Conservation (phyloP, 2,113 vertebrate species). For the Ceratotherium simum region DNA sequence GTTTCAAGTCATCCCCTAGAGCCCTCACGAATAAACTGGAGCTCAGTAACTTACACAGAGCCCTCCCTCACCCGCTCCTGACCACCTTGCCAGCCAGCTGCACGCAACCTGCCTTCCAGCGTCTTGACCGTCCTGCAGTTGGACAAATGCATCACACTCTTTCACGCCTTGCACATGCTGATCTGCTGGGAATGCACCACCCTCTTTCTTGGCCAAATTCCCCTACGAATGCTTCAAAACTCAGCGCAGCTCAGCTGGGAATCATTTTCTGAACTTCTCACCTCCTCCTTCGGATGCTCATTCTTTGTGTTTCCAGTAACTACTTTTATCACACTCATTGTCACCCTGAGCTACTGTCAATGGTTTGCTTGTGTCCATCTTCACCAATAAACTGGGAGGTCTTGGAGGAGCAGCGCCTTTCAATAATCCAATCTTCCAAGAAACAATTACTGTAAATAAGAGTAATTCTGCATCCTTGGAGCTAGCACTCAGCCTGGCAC, state of each 20-base stretch:
- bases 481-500: background rate
- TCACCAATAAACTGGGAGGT: background rate
- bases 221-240: background rate
- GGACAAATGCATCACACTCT: fast-evolving
- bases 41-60: background rate
- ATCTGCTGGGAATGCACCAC: background rate
- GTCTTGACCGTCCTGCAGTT: background rate
- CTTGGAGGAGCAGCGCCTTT: background rate
- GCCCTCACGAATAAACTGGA: background rate
- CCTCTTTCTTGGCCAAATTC: background rate
- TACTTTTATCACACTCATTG: background rate
- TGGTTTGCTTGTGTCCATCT: background rate
- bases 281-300: background rate
- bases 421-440: background rate
- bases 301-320: background rate
- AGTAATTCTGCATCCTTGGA: background rate
- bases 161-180: fast-evolving
- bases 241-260: fast-evolving
- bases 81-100: background rate
- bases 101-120: background rate
- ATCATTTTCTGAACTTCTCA: background rate
- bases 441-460: background rate
- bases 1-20: no score
- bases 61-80: background rate
- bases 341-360: background rate